Percentiles rank a stretch among this genome's conserved stretches.
Evolutionary conservation across 2,888 invertebrate species (phyloP).

Genomic region (Pandemis heparana): DNA sequence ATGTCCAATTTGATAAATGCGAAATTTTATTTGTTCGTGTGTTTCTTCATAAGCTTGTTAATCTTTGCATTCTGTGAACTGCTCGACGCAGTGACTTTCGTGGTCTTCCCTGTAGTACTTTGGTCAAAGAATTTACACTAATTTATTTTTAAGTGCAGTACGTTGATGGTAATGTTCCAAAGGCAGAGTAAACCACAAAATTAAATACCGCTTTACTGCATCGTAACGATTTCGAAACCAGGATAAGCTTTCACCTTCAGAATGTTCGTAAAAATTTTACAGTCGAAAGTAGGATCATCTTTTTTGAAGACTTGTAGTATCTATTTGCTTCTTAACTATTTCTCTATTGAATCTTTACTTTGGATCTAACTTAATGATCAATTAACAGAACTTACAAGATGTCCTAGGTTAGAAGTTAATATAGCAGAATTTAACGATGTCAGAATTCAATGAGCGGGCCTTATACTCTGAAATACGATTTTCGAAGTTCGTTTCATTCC

Average conservation of each 20-base stretch:
- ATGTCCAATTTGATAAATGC: not conserved
- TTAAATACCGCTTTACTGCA: constrained; percentile 36
- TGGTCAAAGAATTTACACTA: constrained; percentile 18
- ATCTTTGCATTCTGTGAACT: not conserved
- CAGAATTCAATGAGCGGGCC: too few species aligned
- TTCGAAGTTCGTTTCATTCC: too few species aligned
- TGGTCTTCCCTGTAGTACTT: not conserved
- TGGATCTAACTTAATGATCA: too few species aligned
- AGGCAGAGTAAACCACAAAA: constrained; percentile 37
- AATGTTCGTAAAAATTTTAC: constrained; percentile 26
- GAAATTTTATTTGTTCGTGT: not conserved
- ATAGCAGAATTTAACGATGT: too few species aligned
- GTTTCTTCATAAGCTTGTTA: not conserved
- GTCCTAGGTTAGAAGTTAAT: not conserved
- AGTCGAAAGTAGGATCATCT: constrained; percentile 23
- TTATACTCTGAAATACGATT: too few species aligned
- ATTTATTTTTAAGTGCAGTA: constrained; percentile 30
- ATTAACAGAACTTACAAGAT: not conserved
- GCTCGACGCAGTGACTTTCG: not conserved
- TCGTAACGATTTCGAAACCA: constrained; percentile 40
- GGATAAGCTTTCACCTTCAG: constrained; percentile 39
- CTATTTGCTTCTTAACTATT: too few species aligned
- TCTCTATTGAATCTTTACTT: too few species aligned
- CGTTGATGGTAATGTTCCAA: constrained; percentile 31
- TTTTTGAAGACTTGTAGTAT: not conserved